phyloP scores from a whole-genome alignment of 2,797 vertebrate species.

The Takifugu rubripes region DNA sequence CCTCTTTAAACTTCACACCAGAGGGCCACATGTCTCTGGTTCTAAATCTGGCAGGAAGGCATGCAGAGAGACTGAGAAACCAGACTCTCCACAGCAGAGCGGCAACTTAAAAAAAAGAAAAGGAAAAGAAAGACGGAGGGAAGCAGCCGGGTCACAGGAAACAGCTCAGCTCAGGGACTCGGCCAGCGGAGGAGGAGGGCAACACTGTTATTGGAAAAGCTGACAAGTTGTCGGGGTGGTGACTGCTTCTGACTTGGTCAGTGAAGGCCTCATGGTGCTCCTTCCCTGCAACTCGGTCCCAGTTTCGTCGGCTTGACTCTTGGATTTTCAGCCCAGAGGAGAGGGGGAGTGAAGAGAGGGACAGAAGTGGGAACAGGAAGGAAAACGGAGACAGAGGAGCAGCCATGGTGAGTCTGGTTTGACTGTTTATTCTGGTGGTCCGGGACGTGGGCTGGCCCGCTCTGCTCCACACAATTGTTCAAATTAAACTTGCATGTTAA shows the following conservation, averaged over 20 bases:
- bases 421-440: conserved; percentile 37
- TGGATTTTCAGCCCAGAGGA: conserved; percentile 16
- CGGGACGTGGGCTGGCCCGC: conserved; percentile 27
- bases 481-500: conserved; percentile 5
- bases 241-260: conserved; percentile 26
- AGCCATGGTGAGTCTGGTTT: conserved; percentile 80
- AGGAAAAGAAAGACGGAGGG: conserved; percentile 1
- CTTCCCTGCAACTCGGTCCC: conserved; percentile 37
- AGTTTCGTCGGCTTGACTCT: conserved; percentile 56
- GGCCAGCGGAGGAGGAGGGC: conserved; percentile 64
- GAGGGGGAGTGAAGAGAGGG: conserved; percentile 4
- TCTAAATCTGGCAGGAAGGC: conserved; percentile 82
- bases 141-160: conserved; percentile 69
- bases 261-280: conserved; percentile 81
- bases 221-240: conserved; percentile 68
- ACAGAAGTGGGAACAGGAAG: conserved; percentile 3
- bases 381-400: conserved; percentile 1
- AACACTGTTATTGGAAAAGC: conserved; percentile 86
- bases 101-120: conserved; percentile 6
- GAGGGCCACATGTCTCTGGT: conserved; percentile 57
- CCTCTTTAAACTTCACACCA: conserved; percentile 56
- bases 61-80: conserved; percentile 41
- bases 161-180: conserved; percentile 87
- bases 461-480: neutral
- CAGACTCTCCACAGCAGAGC: conserved; percentile 18